Percentiles rank a stretch among this genome's conserved stretches.
phyloP scores from a whole-genome alignment of 2,113 vertebrate species.

The Neolamprologus ventralis region DNA sequence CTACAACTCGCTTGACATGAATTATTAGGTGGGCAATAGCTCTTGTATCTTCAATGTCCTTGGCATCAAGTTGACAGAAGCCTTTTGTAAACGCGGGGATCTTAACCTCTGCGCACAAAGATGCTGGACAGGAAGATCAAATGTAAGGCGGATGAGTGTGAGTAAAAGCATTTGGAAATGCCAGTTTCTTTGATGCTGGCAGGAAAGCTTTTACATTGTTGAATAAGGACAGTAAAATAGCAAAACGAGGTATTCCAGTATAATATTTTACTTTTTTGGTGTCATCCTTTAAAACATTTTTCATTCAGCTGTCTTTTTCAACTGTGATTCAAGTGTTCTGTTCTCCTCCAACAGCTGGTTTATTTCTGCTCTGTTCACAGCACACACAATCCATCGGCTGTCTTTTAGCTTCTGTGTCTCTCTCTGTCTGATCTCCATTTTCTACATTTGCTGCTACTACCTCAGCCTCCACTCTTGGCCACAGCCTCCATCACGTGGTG shows the following conservation, averaged over 20 bases:
- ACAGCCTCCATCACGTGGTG: not conserved
- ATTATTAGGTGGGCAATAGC: not conserved
- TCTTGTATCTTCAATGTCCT: not conserved
- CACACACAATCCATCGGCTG: not conserved
- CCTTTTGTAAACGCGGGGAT: accelerated
- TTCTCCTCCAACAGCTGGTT: not conserved
- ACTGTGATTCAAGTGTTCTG: not conserved
- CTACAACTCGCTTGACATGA: not conserved
- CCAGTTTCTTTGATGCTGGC: not conserved
- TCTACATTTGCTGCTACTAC: not conserved
- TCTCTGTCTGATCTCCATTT: not conserved
- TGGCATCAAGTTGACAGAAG: not conserved
- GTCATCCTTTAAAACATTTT: not conserved
- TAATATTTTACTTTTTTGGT: not conserved
- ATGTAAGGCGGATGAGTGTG: not conserved
- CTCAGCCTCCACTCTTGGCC: not conserved
- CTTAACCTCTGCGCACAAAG: not conserved
- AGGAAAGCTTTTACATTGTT: not conserved
- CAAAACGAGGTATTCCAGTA: not conserved
- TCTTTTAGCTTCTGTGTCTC: not conserved
- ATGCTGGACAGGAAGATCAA: not conserved
- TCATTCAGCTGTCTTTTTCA: not conserved
- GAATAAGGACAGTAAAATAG: not conserved
- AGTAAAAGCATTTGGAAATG: not conserved
- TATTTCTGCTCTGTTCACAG: not conserved